phyloP scores from a whole-genome alignment of 2,888 invertebrate genomes.

The Protophormia terraenovae region DNA sequence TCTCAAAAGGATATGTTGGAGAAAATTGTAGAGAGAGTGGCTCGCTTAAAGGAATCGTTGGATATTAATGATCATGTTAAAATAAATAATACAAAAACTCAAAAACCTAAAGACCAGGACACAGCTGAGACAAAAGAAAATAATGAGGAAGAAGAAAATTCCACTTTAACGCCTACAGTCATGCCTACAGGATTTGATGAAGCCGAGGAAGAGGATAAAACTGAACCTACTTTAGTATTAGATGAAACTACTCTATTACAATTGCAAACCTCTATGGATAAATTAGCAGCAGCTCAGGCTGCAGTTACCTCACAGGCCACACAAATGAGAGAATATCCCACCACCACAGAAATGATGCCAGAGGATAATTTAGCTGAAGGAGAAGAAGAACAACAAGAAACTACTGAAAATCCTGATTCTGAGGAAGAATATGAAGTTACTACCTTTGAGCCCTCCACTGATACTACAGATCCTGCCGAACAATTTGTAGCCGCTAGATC shows the following conservation, averaged over 20 bases:
- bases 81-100: slow-evolving; percentile 33
- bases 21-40: slow-evolving; percentile 80
- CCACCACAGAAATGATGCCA: slow-evolving; percentile 73
- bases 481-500: slow-evolving; percentile 79
- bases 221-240: slow-evolving; percentile 76
- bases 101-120: not conserved
- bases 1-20: slow-evolving; percentile 81
- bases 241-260: slow-evolving; percentile 77
- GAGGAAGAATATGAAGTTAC: slow-evolving; percentile 67
- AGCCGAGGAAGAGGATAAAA: slow-evolving; percentile 69
- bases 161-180: slow-evolving; percentile 56
- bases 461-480: slow-evolving; percentile 77
- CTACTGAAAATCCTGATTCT: slow-evolving; percentile 52
- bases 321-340: slow-evolving; percentile 73
- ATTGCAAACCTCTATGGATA: slow-evolving; percentile 77
- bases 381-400: slow-evolving; percentile 39
- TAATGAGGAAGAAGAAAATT: slow-evolving; percentile 41
- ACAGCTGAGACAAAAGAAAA: not conserved
- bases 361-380: slow-evolving; percentile 60
- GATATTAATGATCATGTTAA: slow-evolving; percentile 74
- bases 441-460: slow-evolving; percentile 74
- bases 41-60: slow-evolving; percentile 79
- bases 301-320: slow-evolving; percentile 74
- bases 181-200: not conserved
- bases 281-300: slow-evolving; percentile 75